phyloP scores from a whole-genome alignment of 2,113 vertebrate species.

The Sapayoa aenigma region DNA sequence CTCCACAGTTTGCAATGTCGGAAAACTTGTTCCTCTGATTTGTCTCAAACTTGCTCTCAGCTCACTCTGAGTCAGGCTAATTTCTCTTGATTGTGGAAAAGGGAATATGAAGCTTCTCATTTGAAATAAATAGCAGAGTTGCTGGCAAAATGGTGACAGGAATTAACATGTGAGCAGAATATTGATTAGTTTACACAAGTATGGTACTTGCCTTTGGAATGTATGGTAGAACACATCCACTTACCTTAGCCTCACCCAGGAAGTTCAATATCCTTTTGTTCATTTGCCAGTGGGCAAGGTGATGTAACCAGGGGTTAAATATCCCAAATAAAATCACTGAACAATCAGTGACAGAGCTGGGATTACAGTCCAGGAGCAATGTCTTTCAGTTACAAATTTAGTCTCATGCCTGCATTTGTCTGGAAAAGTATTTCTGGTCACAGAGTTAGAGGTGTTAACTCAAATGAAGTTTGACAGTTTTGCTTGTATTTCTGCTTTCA shows the following conservation, averaged over 20 bases:
- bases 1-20: background rate
- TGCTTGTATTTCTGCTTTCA: background rate
- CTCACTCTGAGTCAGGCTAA: background rate
- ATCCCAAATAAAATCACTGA: background rate
- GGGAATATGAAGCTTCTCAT: background rate
- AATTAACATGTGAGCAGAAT: background rate
- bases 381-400: background rate
- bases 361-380: background rate
- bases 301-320: background rate
- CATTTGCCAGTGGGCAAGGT: background rate
- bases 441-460: background rate
- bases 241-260: background rate
- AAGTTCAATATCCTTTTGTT: background rate
- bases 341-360: background rate
- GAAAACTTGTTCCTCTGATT: background rate
- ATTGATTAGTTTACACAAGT: background rate
- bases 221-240: background rate
- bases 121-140: background rate
- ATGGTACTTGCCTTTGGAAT: background rate
- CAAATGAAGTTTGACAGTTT: background rate
- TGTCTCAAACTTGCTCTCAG: background rate
- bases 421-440: conserved; percentile 1
- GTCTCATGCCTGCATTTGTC: background rate
- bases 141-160: background rate
- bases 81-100: background rate